phyloP scores from a whole-genome alignment of 1,140 invertebrate genomes.

The Drosophila tsacasi region DNA sequence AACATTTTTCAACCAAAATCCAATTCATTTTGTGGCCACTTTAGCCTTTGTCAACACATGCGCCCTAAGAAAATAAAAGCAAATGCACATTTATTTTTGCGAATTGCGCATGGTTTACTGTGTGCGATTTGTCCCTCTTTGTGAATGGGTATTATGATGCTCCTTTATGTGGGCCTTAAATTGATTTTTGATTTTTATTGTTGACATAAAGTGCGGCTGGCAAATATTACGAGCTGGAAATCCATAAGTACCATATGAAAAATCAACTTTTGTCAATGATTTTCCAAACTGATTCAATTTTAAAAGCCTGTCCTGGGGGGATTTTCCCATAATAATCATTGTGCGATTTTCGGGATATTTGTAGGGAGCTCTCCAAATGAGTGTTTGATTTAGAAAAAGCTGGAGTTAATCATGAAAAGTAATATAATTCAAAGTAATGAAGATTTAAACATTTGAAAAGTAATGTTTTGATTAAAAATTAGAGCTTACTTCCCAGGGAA shows the following conservation, averaged over 20 bases:
- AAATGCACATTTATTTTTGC: conserved; percentile 48
- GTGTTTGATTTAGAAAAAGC: conserved; percentile 44
- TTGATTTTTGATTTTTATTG: conserved; percentile 75
- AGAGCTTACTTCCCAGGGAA: no score
- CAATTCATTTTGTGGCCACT: conserved; percentile 20
- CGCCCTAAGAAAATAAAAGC: conserved; percentile 46
- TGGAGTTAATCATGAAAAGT: no score
- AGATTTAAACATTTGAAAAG: no score
- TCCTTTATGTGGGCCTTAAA: conserved; percentile 36
- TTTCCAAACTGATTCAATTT: conserved; percentile 57
- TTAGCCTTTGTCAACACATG: conserved; percentile 37
- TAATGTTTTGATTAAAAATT: no score
- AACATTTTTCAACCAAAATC: conserved; percentile 28
- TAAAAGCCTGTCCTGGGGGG: conserved; percentile 47
- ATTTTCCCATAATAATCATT: conserved; percentile 58
- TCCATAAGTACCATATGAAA: conserved; percentile 51
- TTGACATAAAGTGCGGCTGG: conserved; percentile 30
- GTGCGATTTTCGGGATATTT: conserved; percentile 40
- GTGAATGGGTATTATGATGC: conserved; percentile 13
- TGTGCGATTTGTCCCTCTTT: conserved; percentile 31
- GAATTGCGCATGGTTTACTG: conserved; percentile 24
- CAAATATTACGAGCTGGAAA: conserved; percentile 51
- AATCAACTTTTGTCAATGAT: conserved; percentile 55
- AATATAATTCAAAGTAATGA: no score
- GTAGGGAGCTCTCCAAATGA: neutral